Percentiles rank a stretch among this genome's conserved stretches.
Evolutionary conservation across 2,888 invertebrate genomes (phyloP).

Genomic region (Lordiphosa andalusiaca): DNA sequence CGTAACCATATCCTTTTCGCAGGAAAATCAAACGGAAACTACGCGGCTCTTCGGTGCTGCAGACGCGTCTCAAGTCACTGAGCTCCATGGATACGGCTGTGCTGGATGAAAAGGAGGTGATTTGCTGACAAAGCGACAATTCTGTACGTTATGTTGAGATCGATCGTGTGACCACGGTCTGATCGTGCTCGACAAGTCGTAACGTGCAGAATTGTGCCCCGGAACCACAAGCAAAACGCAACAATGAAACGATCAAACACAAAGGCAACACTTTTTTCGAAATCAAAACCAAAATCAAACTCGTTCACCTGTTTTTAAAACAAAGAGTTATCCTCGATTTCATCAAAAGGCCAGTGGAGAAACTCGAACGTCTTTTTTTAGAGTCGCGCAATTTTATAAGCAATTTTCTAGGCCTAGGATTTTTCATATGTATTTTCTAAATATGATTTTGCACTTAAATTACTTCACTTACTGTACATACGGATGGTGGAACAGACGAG

Average conservation of each 20-base stretch:
- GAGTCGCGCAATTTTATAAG: slow-evolving; percentile 67
- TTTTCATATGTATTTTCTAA: slow-evolving; percentile 47
- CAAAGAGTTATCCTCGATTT: slow-evolving; percentile 40
- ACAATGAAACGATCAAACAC: slow-evolving; percentile 38
- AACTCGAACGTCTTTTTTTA: slow-evolving; percentile 24
- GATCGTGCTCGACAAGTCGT: slow-evolving; percentile 80
- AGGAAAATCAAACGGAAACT: slow-evolving; percentile 83
- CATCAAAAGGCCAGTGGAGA: slow-evolving; percentile 38
- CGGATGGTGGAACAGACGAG: slow-evolving; percentile 14
- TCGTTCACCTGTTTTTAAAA: slow-evolving; percentile 72
- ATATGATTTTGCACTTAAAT: slow-evolving; percentile 27
- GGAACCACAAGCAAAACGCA: slow-evolving; percentile 54
- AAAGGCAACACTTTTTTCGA: slow-evolving; percentile 29
- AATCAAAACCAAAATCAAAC: slow-evolving; percentile 57
- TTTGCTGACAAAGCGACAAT: slow-evolving; percentile 98
- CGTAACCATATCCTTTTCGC: not conserved
- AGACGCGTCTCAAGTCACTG: slow-evolving; percentile 89
- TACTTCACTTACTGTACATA: slow-evolving; percentile 55
- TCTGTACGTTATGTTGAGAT: slow-evolving; percentile 95
- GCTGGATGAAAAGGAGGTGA: slow-evolving; percentile 92
- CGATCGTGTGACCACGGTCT: slow-evolving; percentile 94
- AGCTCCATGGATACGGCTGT: slow-evolving; percentile 89
- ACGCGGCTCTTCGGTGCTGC: slow-evolving; percentile 88
- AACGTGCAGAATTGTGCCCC: slow-evolving; percentile 80
- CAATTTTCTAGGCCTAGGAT: slow-evolving; percentile 69